Evolutionary conservation across 2,888 invertebrate genomes (phyloP), one percentile per base, ranked within the genome.

Genomic region (Caenorhabditis sp.): DNA sequence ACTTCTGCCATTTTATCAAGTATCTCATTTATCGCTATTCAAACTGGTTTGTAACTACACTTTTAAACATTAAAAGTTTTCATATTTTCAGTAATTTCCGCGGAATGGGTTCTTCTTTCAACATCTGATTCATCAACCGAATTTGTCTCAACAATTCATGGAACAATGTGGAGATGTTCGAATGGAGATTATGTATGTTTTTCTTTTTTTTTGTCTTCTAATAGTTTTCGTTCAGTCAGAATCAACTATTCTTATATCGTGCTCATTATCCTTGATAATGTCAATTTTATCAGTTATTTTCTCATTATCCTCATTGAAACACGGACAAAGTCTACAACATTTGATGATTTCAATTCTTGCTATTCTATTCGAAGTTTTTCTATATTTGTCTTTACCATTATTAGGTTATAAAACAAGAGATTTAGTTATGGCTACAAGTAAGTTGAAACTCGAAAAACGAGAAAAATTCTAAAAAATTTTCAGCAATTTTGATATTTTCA

Each of bases 41-140:
- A 77, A 62, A 66, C 69, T 17, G 78, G 72, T 69, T 14, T 21
- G 12, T 8, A 17, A 10, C 55, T 21, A 5, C 54, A 12, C 5
- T 55, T 55, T 55, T 6, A 8, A 8, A 36, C 36, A 36, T 36
- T 8, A 36, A 36, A 36, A 26, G 3, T 24, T 19, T 12, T 50
- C 8, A 10, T 10, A 50, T 12, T 64, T 69, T 14, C 67, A 77
- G 81, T 81, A 6, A 79, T 80, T 26, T 77, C 78, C 1, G 62
- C 70, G 24, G 81, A 81, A 71, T 81, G 81, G 81, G 59, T 77
- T 17, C 60, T 77, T 4, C 78, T 81, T 24, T 73, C 80, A 12
- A 69, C 78, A 12, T 43, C 43, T 14, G 69, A 76, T 10, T 69
- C 70, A 5, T 67, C 74, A 37, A 68, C 79, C 31, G 68, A 71